phyloP scores from a whole-genome alignment of 1,140 invertebrate species.

The Telenomus remus region DNA sequence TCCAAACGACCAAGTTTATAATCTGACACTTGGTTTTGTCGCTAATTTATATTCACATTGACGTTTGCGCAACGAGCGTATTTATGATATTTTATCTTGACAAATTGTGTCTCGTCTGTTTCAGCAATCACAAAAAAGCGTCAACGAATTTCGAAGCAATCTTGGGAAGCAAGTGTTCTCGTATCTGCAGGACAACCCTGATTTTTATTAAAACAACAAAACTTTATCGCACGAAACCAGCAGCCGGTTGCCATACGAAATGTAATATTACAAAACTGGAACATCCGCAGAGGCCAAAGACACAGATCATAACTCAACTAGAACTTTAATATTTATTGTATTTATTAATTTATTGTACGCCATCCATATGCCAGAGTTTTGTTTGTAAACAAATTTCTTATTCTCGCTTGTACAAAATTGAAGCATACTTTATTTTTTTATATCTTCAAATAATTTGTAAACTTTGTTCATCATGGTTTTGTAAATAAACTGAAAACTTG shows the following conservation, averaged over 20 bases:
- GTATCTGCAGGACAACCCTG: slow-evolving; percentile 69
- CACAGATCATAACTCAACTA: slow-evolving; percentile 23
- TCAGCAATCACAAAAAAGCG: slow-evolving; percentile 67
- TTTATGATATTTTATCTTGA: neutral
- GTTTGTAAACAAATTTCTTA: too few relatives aligned
- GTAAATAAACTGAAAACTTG: too few relatives aligned
- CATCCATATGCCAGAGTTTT: neutral
- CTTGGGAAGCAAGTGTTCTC: slow-evolving; percentile 66
- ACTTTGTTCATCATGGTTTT: too few relatives aligned
- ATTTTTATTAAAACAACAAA: slow-evolving; percentile 56
- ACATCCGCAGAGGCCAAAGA: slow-evolving; percentile 55
- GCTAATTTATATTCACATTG: neutral
- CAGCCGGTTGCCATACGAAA: slow-evolving; percentile 28
- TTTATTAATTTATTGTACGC: slow-evolving; percentile 54
- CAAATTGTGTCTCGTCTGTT: slow-evolving; percentile 26
- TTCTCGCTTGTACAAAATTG: too few relatives aligned
- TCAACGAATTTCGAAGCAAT: slow-evolving; percentile 65
- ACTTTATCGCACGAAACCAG: slow-evolving; percentile 12
- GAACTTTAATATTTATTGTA: slow-evolving; percentile 50
- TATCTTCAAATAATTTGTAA: too few relatives aligned
- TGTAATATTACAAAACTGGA: slow-evolving; percentile 27
- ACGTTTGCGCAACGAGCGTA: neutral
- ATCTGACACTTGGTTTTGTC: neutral
- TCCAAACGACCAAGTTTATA: neutral
- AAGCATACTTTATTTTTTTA: too few relatives aligned